Conservation (phyloP, 2,888 invertebrate species). For the Oscheius sp. region DNA sequence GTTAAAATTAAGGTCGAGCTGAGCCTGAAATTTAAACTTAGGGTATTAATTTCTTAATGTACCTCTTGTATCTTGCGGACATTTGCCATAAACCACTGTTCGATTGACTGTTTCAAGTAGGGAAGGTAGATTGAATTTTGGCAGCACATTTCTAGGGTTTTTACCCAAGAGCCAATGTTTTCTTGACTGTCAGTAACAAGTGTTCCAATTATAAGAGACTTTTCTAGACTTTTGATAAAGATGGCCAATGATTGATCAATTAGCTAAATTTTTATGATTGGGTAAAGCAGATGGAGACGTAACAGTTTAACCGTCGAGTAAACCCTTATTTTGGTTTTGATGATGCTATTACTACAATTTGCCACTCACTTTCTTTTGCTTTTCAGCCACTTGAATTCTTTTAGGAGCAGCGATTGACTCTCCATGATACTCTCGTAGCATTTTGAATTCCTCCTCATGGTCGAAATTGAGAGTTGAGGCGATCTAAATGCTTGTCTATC, state of each 20-base stretch:
- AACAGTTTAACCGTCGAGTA: too few relatives aligned
- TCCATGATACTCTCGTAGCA: neutral
- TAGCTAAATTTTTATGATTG: too few relatives aligned
- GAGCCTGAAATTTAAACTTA: neutral
- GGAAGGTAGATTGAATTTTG: conserved; percentile 3
- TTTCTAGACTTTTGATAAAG: neutral
- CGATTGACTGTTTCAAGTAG: neutral
- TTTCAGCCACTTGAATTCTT: neutral
- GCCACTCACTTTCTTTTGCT: neutral
- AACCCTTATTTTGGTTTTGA: too few relatives aligned
- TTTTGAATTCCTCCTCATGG: conserved; percentile 4
- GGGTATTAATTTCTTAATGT: too few relatives aligned
- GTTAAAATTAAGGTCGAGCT: conserved; percentile 2
- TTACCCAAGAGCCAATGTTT: neutral
- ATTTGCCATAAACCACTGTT: neutral
- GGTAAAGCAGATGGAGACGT: too few relatives aligned
- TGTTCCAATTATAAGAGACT: neutral
- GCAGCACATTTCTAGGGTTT: neutral
- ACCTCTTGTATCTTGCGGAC: neutral
- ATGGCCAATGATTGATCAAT: too few relatives aligned
- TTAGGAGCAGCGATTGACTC: neutral
- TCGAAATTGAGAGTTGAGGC: neutral
- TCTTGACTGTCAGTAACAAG: neutral
- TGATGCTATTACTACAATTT: too few relatives aligned
- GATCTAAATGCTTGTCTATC: neutral